Evolutionary conservation across 2,797 vertebrate species (phyloP), one percentile per base, ranked within the genome.

Genomic region (Podarcis siculus): DNA sequence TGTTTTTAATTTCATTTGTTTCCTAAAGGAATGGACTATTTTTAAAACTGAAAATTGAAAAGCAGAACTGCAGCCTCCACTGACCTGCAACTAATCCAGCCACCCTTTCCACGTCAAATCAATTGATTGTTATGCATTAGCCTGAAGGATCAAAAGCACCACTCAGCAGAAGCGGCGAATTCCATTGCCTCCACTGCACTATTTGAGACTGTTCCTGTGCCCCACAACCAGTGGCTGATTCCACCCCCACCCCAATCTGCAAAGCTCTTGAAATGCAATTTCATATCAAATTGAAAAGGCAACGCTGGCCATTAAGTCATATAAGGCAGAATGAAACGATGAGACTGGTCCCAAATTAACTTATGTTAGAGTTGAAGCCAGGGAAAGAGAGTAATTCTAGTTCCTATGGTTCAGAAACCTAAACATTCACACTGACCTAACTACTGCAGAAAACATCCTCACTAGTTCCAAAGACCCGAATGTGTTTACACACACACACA

Each of bases 181-280:
- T 39, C 83, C 13, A 85, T 8, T 17, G 3, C 0, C 0, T 30
- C 0, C 6, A 23, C 2, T 61, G 39, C 25, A 6, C 0, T 69
- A 1, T 76, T 32, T 2, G 13, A 42, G 67, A 61, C 88, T 79
- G 58, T 75, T 91, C 5, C 84, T 91, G 91, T 89, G 89, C 91
- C 93, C 5, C 21, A 88, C 91, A 92, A 90, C 90, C 93, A 87
- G 90, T 3, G 90, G 90, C 3, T 0, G 82, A 61, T 5, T 42
- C 39, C 64, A 79, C 90, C 7, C 80, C 35, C 71, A 55, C 49
- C 49, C 49, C 13, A 55, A 15, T 55, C 75, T 55, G 91, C 90
- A 91, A 23, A 39, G 0, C 87, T n/a, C 76, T 58, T 17, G 1
- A 30, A 77, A 32, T 0, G 86, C 27, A 17, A 39, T 0, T 8